These are phyloP conservation scores for Meghimatium bilineatum DNA, from an alignment of 2,888 invertebrate genomes.

Conservation along the genomic window DNA sequence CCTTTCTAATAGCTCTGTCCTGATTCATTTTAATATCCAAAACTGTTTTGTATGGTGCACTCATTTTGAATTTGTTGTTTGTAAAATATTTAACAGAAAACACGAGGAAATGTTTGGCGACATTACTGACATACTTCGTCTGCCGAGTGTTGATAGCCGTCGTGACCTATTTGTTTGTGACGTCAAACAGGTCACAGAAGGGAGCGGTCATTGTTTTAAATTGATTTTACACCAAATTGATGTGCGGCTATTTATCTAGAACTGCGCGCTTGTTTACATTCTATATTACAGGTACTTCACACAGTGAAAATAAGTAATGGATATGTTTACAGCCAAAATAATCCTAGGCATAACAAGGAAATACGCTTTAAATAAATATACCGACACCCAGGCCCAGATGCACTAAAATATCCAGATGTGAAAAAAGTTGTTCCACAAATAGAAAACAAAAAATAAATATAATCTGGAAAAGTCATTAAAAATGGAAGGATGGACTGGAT, in stretches of 20 bases:
- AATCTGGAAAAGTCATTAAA: neutral
- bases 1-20: slow-evolving; percentile 18
- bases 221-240: neutral
- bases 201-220: neutral
- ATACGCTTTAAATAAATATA: neutral
- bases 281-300: neutral
- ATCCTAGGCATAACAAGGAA: no score
- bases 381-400: neutral
- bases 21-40: slow-evolving; percentile 9
- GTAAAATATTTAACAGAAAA: neutral
- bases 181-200: neutral
- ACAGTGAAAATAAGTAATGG: neutral
- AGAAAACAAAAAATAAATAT: neutral
- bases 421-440: neutral
- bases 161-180: neutral
- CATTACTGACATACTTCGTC: neutral
- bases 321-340: neutral
- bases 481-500: neutral
- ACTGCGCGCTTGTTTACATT: neutral
- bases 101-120: neutral
- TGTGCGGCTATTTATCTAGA: neutral
- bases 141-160: neutral
- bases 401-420: neutral
- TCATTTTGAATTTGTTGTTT: neutral
- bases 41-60: neutral